Evolutionary conservation across 2,797 vertebrate species (phyloP), one percentile per base, ranked within the genome.

Genomic region (Gallinago solitaria): DNA sequence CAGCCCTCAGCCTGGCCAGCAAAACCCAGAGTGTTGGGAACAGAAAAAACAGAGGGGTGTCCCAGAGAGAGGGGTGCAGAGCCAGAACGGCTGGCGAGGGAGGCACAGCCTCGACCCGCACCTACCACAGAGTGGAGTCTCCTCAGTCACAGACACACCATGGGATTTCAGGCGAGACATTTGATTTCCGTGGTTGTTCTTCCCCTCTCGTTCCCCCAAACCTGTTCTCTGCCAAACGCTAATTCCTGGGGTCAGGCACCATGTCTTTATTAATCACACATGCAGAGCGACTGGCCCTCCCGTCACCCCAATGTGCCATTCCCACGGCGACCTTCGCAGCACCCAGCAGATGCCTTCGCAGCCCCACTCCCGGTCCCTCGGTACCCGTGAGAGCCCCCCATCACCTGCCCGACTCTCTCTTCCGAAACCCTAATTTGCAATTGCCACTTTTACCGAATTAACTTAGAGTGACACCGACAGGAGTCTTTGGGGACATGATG

Each of bases 241-340:
- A 10, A 70, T 45, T 92, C 78, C 84, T 67, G 35, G 78, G 87
- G 78, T 84, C 70, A 9, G 1, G 51, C 75, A 87, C 63, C 59
- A 9, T 0, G 21, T 25, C 75, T 89, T 94, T 73, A 92, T 84
- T 93, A 87, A 76, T 35, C 33, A 86, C 91, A 92, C 54, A 54
- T 30, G 86, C 70, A 53, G 20, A 69, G 70, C 54, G 61, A 81
- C 10, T 5, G 30, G n/a, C 63, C 73, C 41, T 39, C 33, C 11
- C 1, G 5, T 39, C 0, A 0, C 54, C 50, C 54, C 3, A 2
- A 1, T 2, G 30, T 23, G 59, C 28, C 2, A 47, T 37, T 16
- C 65, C 53, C 43, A 8, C 39, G 21, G 16, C 45, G 54, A 20
- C 54, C 39, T 9, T 12, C 8, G 2, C 24, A 37, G 70, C 57